Conservation (phyloP, 2,888 invertebrate genomes). For the Adineta ricciae region DNA sequence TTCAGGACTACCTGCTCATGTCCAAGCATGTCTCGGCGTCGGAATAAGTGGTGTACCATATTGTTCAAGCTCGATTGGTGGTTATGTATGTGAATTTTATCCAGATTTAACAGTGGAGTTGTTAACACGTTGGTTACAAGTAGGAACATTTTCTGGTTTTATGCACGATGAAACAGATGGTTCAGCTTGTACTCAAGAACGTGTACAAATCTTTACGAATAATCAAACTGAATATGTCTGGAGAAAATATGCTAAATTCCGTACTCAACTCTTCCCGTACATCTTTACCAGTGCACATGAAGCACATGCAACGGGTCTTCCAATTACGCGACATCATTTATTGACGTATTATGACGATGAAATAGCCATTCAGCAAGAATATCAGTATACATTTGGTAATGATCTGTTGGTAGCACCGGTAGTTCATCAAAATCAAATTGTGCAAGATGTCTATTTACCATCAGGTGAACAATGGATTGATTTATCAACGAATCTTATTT, state of each 20-base stretch:
- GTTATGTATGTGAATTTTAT: conserved; percentile 30
- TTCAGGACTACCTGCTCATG: conserved; percentile 31
- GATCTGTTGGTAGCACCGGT: conserved; percentile 41
- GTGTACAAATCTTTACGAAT: conserved; percentile 31
- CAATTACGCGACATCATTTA: conserved; percentile 31
- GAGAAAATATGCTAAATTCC: conserved; percentile 33
- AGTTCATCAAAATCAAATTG: conserved; percentile 38
- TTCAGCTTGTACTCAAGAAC: conserved; percentile 8
- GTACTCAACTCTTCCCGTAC: conserved; percentile 33
- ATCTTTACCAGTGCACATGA: conserved; percentile 33
- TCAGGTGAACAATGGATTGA: conserved; percentile 59
- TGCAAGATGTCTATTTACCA: conserved; percentile 40
- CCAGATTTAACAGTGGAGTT: conserved; percentile 21
- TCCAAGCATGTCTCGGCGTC: conserved; percentile 28
- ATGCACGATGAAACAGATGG: conserved; percentile 31
- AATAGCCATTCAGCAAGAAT: conserved; percentile 5
- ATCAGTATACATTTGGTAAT: conserved; percentile 41
- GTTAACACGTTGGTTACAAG: conserved; percentile 33
- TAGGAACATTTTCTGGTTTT: conserved; percentile 32
- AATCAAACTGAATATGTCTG: conserved; percentile 23
- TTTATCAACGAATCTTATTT: neutral
- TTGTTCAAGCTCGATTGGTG: conserved; percentile 33
- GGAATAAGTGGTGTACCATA: conserved; percentile 32
- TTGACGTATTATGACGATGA: conserved; percentile 25
- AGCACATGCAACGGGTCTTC: conserved; percentile 27